Percentiles rank a stretch among this genome's conserved stretches.
phyloP scores from a whole-genome alignment of 2,113 vertebrate genomes.

The Diadophis punctatus region DNA sequence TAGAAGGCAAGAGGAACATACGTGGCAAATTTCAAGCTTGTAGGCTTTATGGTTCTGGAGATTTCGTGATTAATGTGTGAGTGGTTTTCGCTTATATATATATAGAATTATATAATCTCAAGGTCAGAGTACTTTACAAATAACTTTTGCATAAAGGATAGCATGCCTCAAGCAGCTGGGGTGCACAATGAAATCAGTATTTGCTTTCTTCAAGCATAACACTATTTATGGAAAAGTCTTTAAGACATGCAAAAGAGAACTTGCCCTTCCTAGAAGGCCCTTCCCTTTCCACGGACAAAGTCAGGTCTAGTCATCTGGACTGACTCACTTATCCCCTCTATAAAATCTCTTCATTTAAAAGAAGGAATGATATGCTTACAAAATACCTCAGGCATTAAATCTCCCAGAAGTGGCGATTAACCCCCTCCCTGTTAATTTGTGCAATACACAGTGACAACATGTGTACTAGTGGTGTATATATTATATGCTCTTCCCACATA shows the following conservation, averaged over 20 bases:
- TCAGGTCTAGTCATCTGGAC: not conserved
- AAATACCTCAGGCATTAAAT: not conserved
- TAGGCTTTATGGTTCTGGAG: too few relatives aligned
- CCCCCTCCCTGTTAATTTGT: not conserved
- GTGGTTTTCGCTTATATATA: too few relatives aligned
- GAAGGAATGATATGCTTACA: not conserved
- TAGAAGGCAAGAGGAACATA: too few relatives aligned
- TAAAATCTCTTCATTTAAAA: not conserved
- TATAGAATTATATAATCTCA: constrained; percentile 38
- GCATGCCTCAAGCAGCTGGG: constrained; percentile 16
- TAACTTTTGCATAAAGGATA: constrained; percentile 36
- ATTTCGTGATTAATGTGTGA: too few relatives aligned
- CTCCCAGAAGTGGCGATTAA: not conserved
- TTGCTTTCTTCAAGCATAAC: constrained; percentile 40
- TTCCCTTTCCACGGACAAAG: not conserved
- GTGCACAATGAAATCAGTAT: constrained; percentile 39
- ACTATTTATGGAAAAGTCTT: constrained; percentile 44
- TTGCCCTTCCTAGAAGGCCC: constrained; percentile 14
- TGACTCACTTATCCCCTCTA: constrained; percentile 14
- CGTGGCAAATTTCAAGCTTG: too few relatives aligned
- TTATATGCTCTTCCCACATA: not conserved
- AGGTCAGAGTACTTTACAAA: constrained; percentile 50
- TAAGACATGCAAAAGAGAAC: constrained; percentile 23
- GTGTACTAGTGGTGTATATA: not conserved
- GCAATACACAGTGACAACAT: not conserved